A percentile compares a stretch with the other conserved stretches of the same genome.
Evolutionary conservation across 2,888 invertebrate genomes (phyloP).

Genomic region (Tinea semifulvella): DNA sequence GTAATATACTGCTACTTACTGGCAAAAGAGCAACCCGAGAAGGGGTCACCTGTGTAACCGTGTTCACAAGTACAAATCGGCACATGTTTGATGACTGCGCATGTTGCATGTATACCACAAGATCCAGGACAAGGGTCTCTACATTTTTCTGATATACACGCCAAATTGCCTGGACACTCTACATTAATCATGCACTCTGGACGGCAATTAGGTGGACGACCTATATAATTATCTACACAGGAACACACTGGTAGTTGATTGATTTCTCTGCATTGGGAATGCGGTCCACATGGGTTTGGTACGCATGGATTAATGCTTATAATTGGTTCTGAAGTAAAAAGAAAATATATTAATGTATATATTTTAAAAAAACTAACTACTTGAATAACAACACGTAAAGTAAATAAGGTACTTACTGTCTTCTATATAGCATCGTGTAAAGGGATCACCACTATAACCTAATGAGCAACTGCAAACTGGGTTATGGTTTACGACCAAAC

Average conservation of each 20-base stretch:
- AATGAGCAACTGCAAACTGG: constrained; percentile 79
- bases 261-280: constrained; percentile 75
- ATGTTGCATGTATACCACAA: constrained; percentile 77
- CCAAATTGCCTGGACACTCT: constrained; percentile 76
- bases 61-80: constrained; percentile 77
- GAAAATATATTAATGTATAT: constrained; percentile 7
- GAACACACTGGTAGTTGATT: constrained; percentile 77
- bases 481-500: constrained; percentile 82
- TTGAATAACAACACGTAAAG: background rate
- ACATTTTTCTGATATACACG: constrained; percentile 77
- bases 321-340: constrained; percentile 54
- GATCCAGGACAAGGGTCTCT: constrained; percentile 79
- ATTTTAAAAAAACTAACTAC: background rate
- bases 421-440: constrained; percentile 72
- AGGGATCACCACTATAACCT: constrained; percentile 79
- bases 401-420: constrained; percentile 66
- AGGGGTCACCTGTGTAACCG: constrained; percentile 81
- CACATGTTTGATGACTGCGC: constrained; percentile 74
- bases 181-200: constrained; percentile 79
- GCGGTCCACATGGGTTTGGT: constrained; percentile 81
- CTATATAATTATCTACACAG: constrained; percentile 77
- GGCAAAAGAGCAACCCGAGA: constrained; percentile 73
- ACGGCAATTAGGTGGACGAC: constrained; percentile 80
- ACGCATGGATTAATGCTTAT: constrained; percentile 68
- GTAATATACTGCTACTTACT: constrained; percentile 51